These are phyloP conservation scores for Leptatherina wallacei DNA, from an alignment of 2,797 vertebrate species.

Conservation along the genomic window DNA sequence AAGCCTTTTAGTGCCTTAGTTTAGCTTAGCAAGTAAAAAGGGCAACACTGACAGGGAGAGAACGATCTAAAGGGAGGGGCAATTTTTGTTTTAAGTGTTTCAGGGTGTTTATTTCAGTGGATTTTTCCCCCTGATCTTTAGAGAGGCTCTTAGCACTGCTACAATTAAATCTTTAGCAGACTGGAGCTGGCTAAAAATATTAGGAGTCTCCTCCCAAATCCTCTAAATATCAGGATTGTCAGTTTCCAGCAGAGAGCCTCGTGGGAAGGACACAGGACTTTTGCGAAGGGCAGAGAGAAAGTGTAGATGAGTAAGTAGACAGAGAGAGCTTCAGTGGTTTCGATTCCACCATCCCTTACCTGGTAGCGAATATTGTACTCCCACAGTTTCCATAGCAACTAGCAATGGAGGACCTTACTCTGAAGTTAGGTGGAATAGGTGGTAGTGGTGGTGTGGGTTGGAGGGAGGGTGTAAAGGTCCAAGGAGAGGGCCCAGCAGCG, in stretches of 20 bases:
- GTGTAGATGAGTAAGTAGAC: slow-evolving; percentile 56
- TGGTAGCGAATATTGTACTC: slow-evolving; percentile 71
- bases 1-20: slow-evolving; percentile 73
- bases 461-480: slow-evolving; percentile 58
- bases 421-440: slow-evolving; percentile 48
- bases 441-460: slow-evolving; percentile 30
- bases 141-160: slow-evolving; percentile 55
- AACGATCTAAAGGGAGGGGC: slow-evolving; percentile 67
- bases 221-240: slow-evolving; percentile 75
- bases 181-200: slow-evolving; percentile 66
- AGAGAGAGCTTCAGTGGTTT: slow-evolving; percentile 61
- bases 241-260: slow-evolving; percentile 48
- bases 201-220: slow-evolving; percentile 65
- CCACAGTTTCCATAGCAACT: slow-evolving; percentile 85
- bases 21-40: slow-evolving; percentile 68
- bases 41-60: slow-evolving; percentile 59
- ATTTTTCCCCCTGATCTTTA: slow-evolving; percentile 51
- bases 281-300: slow-evolving; percentile 60
- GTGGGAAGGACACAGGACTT: slow-evolving; percentile 53
- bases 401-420: slow-evolving; percentile 56
- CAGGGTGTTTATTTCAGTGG: slow-evolving; percentile 67
- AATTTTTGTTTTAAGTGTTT: slow-evolving; percentile 65
- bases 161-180: slow-evolving; percentile 63
- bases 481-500: slow-evolving; percentile 64
- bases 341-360: slow-evolving; percentile 71